Conservation (phyloP, 2,888 invertebrate genomes). For the Frankliniella fusca region DNA sequence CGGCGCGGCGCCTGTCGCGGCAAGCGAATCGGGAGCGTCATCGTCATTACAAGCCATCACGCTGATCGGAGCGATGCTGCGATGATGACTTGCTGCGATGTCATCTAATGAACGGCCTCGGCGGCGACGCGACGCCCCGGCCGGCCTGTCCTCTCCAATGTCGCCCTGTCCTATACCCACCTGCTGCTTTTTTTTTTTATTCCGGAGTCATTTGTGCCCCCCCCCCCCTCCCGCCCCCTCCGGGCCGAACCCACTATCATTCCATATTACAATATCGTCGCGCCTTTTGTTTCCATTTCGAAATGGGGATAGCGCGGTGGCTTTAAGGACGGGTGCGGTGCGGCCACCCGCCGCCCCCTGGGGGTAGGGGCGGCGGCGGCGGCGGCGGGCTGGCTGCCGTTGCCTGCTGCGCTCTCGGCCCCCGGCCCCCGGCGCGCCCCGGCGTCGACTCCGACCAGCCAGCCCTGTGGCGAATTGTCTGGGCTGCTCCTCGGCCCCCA, state of each 20-base stretch:
- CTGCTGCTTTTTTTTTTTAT: too few species aligned
- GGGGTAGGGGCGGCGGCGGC: not conserved
- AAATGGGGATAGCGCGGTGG: too few species aligned
- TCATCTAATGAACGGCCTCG: slow-evolving; percentile 5
- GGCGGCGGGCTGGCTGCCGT: too few species aligned
- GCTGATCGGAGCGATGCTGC: not conserved
- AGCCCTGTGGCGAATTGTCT: not conserved
- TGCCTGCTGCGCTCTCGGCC: not conserved
- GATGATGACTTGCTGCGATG: slow-evolving; percentile 10
- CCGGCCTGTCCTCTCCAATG: too few species aligned
- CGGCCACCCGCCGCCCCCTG: not conserved
- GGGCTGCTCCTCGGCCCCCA: too few species aligned
- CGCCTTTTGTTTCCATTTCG: too few species aligned
- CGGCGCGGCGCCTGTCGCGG: not conserved
- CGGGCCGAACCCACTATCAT: too few species aligned
- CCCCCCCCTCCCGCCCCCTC: too few species aligned
- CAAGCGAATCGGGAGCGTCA: not conserved
- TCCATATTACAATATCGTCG: too few species aligned
- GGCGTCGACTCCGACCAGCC: too few species aligned
- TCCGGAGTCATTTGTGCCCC: too few species aligned
- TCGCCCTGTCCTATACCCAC: too few species aligned
- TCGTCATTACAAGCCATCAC: slow-evolving; percentile 22
- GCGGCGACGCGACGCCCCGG: not conserved
- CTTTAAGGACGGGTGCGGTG: not conserved
- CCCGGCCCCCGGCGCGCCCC: not conserved